phyloP scores from a whole-genome alignment of 1,140 invertebrate species.

The Sminthurides bifidus region DNA sequence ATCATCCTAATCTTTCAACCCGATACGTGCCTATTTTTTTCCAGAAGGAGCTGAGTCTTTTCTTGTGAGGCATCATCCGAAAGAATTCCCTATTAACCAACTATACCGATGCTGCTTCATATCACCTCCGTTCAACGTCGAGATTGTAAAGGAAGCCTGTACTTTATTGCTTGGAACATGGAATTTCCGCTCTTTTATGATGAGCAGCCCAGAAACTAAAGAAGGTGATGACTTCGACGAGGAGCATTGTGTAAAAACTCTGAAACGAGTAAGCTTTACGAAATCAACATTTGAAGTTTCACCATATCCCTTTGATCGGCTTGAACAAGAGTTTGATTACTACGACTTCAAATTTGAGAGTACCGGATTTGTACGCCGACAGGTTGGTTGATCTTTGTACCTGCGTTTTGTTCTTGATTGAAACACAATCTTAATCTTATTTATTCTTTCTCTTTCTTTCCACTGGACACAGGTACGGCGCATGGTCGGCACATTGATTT shows the following conservation, averaged over 20 bases:
- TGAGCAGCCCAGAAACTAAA: conserved; percentile 1
- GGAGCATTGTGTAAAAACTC: conserved; percentile 17
- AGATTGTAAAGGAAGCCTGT: conserved; percentile 15
- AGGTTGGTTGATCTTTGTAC: conserved; percentile 12
- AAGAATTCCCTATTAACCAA: conserved; percentile 8
- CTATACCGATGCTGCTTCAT: conserved; percentile 14
- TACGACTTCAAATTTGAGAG: conserved; percentile 28
- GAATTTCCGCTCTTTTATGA: conserved; percentile 23
- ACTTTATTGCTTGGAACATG: conserved; percentile 23
- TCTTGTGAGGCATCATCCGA: background rate
- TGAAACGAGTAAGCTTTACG: conserved; percentile 16
- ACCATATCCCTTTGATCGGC: conserved; percentile 3
- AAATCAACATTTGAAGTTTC: background rate
- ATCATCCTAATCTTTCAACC: background rate
- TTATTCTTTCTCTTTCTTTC: conserved; percentile 26
- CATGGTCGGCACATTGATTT: conserved; percentile 52
- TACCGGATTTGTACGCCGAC: conserved; percentile 28
- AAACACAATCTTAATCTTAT: conserved; percentile 10
- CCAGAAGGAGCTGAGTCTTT: background rate
- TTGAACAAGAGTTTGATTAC: conserved; percentile 11
- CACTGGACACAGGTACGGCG: conserved; percentile 48
- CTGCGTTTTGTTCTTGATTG: background rate
- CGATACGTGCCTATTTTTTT: background rate
- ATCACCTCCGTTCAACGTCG: conserved; percentile 19
- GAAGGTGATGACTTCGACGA: background rate